Conservation (phyloP, 2,888 invertebrate species). For the Abscondita cerata region DNA sequence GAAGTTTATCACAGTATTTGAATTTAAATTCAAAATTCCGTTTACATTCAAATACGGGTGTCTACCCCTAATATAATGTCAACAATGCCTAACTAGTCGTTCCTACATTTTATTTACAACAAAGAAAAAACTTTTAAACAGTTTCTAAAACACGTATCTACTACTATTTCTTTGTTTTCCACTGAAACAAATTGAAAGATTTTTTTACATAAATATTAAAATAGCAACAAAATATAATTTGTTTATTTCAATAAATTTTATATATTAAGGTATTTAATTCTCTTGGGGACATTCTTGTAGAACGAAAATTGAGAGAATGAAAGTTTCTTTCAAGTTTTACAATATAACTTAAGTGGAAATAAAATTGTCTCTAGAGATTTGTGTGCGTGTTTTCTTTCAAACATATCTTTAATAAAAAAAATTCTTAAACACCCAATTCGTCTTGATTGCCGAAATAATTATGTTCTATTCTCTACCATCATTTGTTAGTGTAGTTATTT, state of each 20-base stretch:
- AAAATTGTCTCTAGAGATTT: conserved; percentile 10
- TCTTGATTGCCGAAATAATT: not conserved
- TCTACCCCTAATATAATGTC: conserved; percentile 24
- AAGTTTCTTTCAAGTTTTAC: conserved; percentile 12
- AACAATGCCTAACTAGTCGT: conserved; percentile 16
- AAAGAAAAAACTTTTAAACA: not conserved
- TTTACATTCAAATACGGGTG: conserved; percentile 19
- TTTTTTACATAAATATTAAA: too few relatives aligned
- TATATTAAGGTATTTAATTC: conserved; percentile 1
- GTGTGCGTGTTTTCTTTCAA: conserved; percentile 10
- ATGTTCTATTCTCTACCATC: too few relatives aligned
- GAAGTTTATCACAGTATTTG: conserved; percentile 7
- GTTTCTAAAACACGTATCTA: not conserved
- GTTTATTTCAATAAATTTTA: conserved; percentile 8
- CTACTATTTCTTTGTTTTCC: not conserved
- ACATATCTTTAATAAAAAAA: not conserved
- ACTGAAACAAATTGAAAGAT: not conserved
- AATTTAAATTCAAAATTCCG: conserved; percentile 10
- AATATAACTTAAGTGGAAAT: conserved; percentile 12
- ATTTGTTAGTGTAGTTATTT: too few relatives aligned
- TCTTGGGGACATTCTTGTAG: not conserved
- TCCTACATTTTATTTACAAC: not conserved
- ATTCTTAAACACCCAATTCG: not conserved
- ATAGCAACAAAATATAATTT: not conserved
- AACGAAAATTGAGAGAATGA: conserved; percentile 12